A percentile compares a stretch with the other conserved stretches of the same genome.
These are phyloP conservation scores for Clarias laeviceps DNA, from an alignment of 2,797 vertebrate species.

Conservation along the genomic window DNA sequence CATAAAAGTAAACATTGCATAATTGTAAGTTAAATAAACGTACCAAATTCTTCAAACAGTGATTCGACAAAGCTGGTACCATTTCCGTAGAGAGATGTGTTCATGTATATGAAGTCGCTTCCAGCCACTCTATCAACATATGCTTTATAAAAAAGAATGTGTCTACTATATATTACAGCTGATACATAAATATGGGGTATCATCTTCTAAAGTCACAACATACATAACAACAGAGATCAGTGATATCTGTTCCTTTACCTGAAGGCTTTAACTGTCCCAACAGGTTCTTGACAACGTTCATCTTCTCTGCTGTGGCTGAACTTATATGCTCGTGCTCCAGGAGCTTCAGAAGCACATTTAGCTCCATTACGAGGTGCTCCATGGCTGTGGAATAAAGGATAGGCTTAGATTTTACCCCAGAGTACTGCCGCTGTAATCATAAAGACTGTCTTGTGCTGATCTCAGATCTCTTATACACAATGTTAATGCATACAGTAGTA, in stretches of 20 bases:
- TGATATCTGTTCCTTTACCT: slow-evolving; percentile 62
- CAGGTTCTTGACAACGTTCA: slow-evolving; percentile 85
- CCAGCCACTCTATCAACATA: slow-evolving; percentile 78
- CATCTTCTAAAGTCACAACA: background rate
- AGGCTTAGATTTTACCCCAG: slow-evolving; percentile 23
- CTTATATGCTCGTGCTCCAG: slow-evolving; percentile 93
- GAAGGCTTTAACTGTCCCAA: slow-evolving; percentile 86
- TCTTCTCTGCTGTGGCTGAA: slow-evolving; percentile 87
- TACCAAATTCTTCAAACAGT: slow-evolving; percentile 95
- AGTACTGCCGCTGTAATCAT: background rate
- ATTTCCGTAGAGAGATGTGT: slow-evolving; percentile 88
- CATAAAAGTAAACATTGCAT: background rate
- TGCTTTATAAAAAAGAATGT: slow-evolving; percentile 22
- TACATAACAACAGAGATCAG: background rate
- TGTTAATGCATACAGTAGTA: background rate
- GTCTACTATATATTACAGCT: slow-evolving; percentile 8
- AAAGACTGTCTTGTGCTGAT: background rate
- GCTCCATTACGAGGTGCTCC: slow-evolving; percentile 91
- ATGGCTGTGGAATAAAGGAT: slow-evolving; percentile 71
- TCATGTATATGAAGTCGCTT: slow-evolving; percentile 89
- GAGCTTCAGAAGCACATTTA: slow-evolving; percentile 87
- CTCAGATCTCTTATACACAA: background rate
- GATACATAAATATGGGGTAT: background rate
- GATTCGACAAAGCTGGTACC: slow-evolving; percentile 98
- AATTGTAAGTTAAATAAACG: slow-evolving; percentile 38